Evolutionary conservation across 2,113 vertebrate species (phyloP).

Genomic region (Thunnus thynnus): DNA sequence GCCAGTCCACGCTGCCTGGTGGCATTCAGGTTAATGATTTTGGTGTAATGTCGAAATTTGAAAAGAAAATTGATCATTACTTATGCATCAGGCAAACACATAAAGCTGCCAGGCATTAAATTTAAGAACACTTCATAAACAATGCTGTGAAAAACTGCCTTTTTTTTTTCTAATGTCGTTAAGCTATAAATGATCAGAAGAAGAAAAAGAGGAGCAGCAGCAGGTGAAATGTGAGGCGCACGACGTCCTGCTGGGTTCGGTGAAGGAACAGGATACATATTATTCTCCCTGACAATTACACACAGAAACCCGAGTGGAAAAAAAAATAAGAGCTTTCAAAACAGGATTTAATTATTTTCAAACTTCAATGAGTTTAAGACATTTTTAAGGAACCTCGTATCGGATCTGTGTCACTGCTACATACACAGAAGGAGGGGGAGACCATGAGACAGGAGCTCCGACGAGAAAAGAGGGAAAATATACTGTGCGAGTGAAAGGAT

Average conservation of each 20-base stretch:
- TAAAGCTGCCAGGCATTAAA: constrained; percentile 2
- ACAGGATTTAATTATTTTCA: not conserved
- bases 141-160: not conserved
- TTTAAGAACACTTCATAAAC: constrained; percentile 8
- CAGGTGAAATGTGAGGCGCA: not conserved
- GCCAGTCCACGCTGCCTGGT: not conserved
- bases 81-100: constrained; percentile 19
- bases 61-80: constrained; percentile 1
- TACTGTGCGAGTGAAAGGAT: constrained; percentile 71
- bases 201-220: not conserved
- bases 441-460: constrained; percentile 43
- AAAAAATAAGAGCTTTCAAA: not conserved
- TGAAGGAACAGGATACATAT: not conserved
- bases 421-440: constrained; percentile 10
- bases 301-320: not conserved
- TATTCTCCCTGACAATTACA: not conserved
- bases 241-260: not conserved
- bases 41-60: not conserved
- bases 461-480: constrained; percentile 59
- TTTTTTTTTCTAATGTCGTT: constrained; percentile 6
- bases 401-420: constrained; percentile 15
- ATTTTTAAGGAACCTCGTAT: not conserved
- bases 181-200: constrained; percentile 1
- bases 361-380: not conserved
- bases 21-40: constrained; percentile 1